phyloP scores from a whole-genome alignment of 2,113 vertebrate species.

The Phodopus roborovskii region DNA sequence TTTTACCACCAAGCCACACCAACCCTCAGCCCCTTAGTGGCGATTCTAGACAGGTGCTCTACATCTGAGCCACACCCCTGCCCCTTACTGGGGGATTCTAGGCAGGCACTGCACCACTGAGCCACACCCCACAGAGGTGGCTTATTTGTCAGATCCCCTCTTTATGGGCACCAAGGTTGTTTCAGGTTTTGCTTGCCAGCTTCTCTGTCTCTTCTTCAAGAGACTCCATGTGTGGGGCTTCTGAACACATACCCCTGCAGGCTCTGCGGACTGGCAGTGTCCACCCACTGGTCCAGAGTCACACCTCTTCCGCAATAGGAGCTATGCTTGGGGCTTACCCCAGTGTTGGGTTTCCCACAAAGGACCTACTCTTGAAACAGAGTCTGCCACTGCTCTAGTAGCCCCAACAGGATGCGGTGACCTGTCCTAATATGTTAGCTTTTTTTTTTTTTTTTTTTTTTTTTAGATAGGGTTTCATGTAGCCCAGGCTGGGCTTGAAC shows the following conservation, averaged over 20 bases:
- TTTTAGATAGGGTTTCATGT: neutral
- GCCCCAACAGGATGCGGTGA: neutral
- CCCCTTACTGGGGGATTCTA: neutral
- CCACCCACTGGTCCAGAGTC: neutral
- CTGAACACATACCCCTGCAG: neutral
- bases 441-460: too few relatives aligned
- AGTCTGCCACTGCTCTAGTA: neutral
- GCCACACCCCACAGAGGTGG: neutral
- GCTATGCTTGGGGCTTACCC: neutral
- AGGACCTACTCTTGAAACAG: neutral
- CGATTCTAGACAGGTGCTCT: neutral
- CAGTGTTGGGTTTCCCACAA: neutral
- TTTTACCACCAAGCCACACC: neutral
- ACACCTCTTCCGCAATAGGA: neutral
- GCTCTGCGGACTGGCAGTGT: neutral
- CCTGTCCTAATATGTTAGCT: neutral
- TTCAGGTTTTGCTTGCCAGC: neutral
- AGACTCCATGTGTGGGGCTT: neutral
- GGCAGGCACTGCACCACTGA: neutral
- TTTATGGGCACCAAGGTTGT: neutral
- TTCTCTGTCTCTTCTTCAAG: neutral
- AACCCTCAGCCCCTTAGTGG: neutral
- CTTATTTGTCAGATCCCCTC: neutral
- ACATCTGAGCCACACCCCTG: neutral
- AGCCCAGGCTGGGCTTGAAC: neutral